Base-by-base conservation (phyloP, 2,797 vertebrate genomes). In the Chaetophractus vellerosus region DNA sequence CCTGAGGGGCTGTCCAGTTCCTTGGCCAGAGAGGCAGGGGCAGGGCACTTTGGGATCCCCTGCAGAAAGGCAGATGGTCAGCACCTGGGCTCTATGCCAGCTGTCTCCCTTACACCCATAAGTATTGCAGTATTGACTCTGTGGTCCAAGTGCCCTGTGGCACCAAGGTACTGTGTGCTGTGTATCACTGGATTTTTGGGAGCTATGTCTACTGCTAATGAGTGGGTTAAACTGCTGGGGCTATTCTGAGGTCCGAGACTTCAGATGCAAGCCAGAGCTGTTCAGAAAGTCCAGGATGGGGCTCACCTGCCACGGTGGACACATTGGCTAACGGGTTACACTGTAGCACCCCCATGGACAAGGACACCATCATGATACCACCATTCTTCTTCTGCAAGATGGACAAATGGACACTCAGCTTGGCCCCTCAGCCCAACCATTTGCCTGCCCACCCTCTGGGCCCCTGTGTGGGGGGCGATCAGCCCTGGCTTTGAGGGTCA, bases 301-400 rank as follows among this genome's bases (percentile, higher is more conserved):
- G 33, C 78, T 95, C 98, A 99, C 99, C 99, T 98, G 99, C 99
- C 89, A 99, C 98, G 1, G 95, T 97, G 89, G 99, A 99, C 94
- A 99, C 94, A 48, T 98, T 98, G 90, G 99, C 99, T 84, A 76
- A 15, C 8, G 86, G 41, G 55, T 96, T 97, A 97, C 99, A 99
- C 61, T 99, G 98, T 88, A 99, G 88, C 95, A 99, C 99, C 5
- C 95, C 96, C 96, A 91, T 97, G 90, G 99, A 97, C 94, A 99
- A 98, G 95, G 99, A 99, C 94, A 99, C 99, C 99, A 99, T 99
- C 96, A 99, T 98, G 61, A 99, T 96, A 41, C 99, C 99, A 3
- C 45, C 87, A 0, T 99, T 99, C 89, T 96, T 95, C 98, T 99
- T 99, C 99, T 99, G 98, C 96, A 98, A 97, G 94, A 91, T 68